Conservation (phyloP, 2,797 vertebrate genomes). For the Melanotaenia boesemani region DNA sequence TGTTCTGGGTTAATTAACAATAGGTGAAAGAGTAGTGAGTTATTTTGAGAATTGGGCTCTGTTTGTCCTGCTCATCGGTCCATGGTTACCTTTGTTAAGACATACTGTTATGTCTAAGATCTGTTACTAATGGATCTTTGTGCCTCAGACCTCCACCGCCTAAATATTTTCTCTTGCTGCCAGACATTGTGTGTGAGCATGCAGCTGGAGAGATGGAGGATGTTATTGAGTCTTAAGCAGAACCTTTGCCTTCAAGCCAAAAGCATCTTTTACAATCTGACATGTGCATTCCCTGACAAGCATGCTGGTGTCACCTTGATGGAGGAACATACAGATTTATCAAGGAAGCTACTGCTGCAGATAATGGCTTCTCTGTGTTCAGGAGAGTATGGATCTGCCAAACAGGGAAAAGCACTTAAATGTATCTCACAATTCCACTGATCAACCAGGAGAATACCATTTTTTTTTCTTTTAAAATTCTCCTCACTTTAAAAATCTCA, state of each 20-base stretch:
- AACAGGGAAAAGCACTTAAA: constrained; percentile 73
- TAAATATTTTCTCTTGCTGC: constrained; percentile 58
- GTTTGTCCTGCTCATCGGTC: constrained; percentile 29
- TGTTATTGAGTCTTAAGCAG: constrained; percentile 50
- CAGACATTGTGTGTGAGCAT: constrained; percentile 24
- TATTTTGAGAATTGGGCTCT: constrained; percentile 16
- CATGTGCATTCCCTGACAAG: constrained; percentile 41
- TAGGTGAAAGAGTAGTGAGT: constrained; percentile 6
- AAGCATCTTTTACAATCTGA: constrained; percentile 50
- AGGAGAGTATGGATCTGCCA: constrained; percentile 44
- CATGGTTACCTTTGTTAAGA: constrained; percentile 43
- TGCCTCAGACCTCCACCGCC: constrained; percentile 46
- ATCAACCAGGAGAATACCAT: constrained; percentile 37
- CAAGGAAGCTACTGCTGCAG: constrained; percentile 33
- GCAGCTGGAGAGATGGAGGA: constrained; percentile 8
- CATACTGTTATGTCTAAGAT: constrained; percentile 44
- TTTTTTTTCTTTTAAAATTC: neutral
- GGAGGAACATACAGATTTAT: constrained; percentile 46
- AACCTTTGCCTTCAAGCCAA: constrained; percentile 46
- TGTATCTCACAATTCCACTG: constrained; percentile 47
- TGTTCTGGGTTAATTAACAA: neutral
- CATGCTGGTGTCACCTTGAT: constrained; percentile 57
- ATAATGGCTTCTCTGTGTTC: constrained; percentile 66
- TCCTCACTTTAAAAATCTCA: constrained; percentile 35
- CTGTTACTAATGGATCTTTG: constrained; percentile 66